Evolutionary conservation across 2,797 vertebrate genomes (phyloP).

Genomic region (Rhinatrema bivittatum): DNA sequence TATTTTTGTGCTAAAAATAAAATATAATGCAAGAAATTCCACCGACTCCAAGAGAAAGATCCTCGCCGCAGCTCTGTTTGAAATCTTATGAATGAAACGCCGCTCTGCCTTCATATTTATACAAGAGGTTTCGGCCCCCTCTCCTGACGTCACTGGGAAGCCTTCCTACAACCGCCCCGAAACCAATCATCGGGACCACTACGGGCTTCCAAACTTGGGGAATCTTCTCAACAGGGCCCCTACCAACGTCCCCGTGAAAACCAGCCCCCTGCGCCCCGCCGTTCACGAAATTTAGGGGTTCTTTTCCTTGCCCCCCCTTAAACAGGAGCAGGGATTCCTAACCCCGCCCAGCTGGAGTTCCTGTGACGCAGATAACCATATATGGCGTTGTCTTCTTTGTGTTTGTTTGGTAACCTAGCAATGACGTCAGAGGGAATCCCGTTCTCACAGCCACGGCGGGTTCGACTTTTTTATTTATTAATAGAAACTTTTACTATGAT

Average conservation of each 20-base stretch:
- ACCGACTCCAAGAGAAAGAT: conserved; percentile 20
- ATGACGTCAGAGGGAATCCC: conserved; percentile 97
- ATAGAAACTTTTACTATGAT: conserved; percentile 44
- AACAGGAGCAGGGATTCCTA: conserved; percentile 41
- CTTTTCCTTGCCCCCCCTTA: too few species aligned
- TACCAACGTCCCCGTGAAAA: background rate
- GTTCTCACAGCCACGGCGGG: conserved; percentile 25
- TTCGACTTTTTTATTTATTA: conserved; percentile 4
- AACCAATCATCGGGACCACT: background rate
- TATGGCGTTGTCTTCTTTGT: conserved; percentile 72
- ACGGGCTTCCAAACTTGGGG: background rate
- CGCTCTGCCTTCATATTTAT: conserved; percentile 44
- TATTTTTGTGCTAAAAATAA: too few species aligned
- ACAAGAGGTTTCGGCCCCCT: conserved; percentile 18
- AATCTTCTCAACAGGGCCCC: background rate
- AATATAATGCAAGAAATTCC: conserved; percentile 30
- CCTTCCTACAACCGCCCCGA: accelerated
- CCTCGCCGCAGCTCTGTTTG: conserved; percentile 39
- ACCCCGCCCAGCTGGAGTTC: conserved; percentile 76
- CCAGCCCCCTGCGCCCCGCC: background rate
- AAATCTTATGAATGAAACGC: conserved; percentile 87
- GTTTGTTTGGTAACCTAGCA: conserved; percentile 98
- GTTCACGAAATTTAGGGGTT: conserved; percentile 31
- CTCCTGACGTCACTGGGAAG: conserved; percentile 38
- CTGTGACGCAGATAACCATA: conserved; percentile 98